These are phyloP conservation scores for Diabrotica virgifera DNA, from an alignment of 1,140 invertebrate species.

Conservation along the genomic window DNA sequence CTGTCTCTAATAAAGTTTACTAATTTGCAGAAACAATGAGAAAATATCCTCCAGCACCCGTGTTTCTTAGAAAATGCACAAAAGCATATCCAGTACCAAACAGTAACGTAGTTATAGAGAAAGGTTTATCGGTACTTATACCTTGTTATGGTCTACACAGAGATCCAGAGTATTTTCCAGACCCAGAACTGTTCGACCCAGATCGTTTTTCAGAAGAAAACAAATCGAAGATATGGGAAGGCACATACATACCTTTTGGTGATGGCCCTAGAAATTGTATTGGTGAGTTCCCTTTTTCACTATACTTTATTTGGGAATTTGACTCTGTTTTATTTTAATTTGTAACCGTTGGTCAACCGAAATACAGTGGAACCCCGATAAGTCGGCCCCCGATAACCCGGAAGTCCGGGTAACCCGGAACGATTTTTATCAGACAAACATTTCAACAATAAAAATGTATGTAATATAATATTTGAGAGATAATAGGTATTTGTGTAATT, in stretches of 20 bases:
- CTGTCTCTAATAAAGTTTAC: neutral
- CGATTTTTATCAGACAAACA: no score
- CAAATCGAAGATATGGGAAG: constrained; percentile 44
- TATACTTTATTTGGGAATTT: no score
- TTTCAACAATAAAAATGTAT: no score
- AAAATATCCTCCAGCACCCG: constrained; percentile 58
- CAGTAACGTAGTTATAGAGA: constrained; percentile 46
- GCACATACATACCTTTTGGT: constrained; percentile 64
- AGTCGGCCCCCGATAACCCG: no score
- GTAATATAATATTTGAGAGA: no score
- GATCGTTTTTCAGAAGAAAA: constrained; percentile 60
- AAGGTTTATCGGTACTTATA: constrained; percentile 51
- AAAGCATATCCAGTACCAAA: constrained; percentile 52
- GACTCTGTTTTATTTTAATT: no score
- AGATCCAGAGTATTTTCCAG: constrained; percentile 57
- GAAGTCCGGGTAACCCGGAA: no score
- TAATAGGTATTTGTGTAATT: no score
- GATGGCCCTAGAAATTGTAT: constrained; percentile 68
- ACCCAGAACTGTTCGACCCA: constrained; percentile 65
- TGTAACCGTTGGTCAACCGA: no score
- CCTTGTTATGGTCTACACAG: constrained; percentile 52
- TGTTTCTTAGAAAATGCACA: constrained; percentile 53
- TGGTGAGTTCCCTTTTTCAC: constrained; percentile 39
- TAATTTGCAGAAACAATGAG: constrained; percentile 54
- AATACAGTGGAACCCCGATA: no score